Evolutionary conservation across 2,888 invertebrate species (phyloP).

Genomic region (Tenodera sinensis): DNA sequence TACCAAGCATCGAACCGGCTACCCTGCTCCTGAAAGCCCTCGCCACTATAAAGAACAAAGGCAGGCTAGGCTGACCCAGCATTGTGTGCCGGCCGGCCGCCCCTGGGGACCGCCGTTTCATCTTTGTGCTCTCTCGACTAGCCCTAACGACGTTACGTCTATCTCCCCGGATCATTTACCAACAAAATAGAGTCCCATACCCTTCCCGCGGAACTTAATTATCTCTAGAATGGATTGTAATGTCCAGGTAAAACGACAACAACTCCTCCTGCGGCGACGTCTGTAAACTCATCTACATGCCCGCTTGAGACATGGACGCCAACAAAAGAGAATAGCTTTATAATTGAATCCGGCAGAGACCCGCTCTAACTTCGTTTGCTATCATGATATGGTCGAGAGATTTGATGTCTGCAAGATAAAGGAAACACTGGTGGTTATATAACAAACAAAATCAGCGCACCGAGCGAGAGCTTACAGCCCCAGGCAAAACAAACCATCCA

Average conservation of each 20-base stretch:
- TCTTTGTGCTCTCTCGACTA: slow-evolving; percentile 6
- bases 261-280: neutral
- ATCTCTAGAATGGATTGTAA: slow-evolving; percentile 25
- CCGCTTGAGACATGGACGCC: neutral
- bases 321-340: slow-evolving; percentile 30
- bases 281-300: slow-evolving; percentile 18
- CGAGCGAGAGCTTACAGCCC: neutral
- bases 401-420: slow-evolving; percentile 21
- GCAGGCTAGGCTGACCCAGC: neutral
- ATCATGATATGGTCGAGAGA: slow-evolving; percentile 31
- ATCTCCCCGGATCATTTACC: slow-evolving; percentile 30
- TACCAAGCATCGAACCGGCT: too few species aligned
- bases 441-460: slow-evolving; percentile 20
- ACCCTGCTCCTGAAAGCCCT: neutral
- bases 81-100: neutral
- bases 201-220: slow-evolving; percentile 23
- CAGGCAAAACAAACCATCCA: slow-evolving; percentile 17
- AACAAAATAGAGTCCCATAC: slow-evolving; percentile 24
- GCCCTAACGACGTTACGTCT: neutral
- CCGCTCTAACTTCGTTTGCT: slow-evolving; percentile 26
- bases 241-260: slow-evolving; percentile 20
- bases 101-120: slow-evolving; percentile 12
- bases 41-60: neutral
- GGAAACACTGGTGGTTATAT: slow-evolving; percentile 12
- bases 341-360: slow-evolving; percentile 30